Evolutionary conservation across 1,140 invertebrate genomes (phyloP).

Genomic region (Pseudomyrmex cubaensis): DNA sequence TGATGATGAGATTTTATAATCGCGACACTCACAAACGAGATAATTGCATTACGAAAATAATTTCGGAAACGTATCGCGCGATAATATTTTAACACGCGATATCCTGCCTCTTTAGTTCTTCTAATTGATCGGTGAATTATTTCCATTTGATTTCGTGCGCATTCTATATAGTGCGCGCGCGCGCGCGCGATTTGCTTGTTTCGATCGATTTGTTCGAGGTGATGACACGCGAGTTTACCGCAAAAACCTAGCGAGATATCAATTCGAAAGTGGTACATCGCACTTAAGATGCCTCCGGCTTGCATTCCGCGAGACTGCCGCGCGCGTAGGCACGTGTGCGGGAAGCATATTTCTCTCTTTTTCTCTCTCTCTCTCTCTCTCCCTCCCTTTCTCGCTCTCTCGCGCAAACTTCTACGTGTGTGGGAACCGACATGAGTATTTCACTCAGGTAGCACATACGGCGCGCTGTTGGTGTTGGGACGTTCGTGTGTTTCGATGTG

Average conservation of each 20-base stretch:
- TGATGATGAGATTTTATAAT: too few species aligned
- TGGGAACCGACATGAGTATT: constrained; percentile 45
- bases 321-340: constrained; percentile 66
- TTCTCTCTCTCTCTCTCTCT: constrained; percentile 6
- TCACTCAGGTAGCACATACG: constrained; percentile 44
- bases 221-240: constrained; percentile 61
- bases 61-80: neutral
- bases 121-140: neutral
- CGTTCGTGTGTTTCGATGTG: constrained; percentile 16
- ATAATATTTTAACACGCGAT: neutral
- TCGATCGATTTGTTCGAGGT: constrained; percentile 28
- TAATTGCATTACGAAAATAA: constrained; percentile 1
- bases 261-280: constrained; percentile 78
- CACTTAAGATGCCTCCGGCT: constrained; percentile 73
- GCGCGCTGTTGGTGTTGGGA: neutral
- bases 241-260: constrained; percentile 68
- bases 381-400: constrained; percentile 16
- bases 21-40: too few species aligned
- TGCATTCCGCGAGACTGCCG: constrained; percentile 73
- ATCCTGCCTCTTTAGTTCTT: neutral
- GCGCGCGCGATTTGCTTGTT: neutral
- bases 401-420: constrained; percentile 42
- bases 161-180: too few species aligned
- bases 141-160: neutral
- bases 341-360: constrained; percentile 36